A percentile compares a stretch with the other conserved stretches of the same genome.
Evolutionary conservation across 2,888 invertebrate species (phyloP).

Genomic region (Zele albiditarsus): DNA sequence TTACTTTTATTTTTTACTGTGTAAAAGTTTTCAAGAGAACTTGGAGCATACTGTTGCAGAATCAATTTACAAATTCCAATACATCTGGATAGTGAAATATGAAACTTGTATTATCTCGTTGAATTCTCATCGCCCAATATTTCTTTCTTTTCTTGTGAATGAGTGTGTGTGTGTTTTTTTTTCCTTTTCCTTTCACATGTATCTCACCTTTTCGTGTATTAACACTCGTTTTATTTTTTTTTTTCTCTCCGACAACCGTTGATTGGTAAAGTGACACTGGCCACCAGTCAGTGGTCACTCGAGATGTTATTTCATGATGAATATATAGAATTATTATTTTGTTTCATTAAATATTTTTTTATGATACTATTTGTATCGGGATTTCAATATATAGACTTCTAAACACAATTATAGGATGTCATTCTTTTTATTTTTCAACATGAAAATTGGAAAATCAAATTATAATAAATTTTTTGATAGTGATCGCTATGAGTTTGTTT

Average conservation of each 20-base stretch:
- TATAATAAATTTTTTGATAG: too few species aligned
- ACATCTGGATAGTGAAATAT: background rate
- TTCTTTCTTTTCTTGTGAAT: background rate
- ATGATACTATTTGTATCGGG: too few species aligned
- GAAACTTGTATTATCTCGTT: background rate
- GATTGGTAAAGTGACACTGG: slow-evolving; percentile 64
- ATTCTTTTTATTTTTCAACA: too few species aligned
- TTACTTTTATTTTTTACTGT: background rate
- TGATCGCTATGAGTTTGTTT: too few species aligned
- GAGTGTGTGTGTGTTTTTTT: background rate
- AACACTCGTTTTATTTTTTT: background rate
- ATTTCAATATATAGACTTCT: too few species aligned
- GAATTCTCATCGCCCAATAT: background rate
- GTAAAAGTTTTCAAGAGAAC: background rate
- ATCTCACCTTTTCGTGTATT: background rate
- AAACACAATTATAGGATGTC: too few species aligned
- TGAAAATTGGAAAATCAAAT: too few species aligned
- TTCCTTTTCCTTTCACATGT: background rate
- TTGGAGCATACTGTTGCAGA: background rate
- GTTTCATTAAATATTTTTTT: background rate
- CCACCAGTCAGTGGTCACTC: slow-evolving; percentile 29
- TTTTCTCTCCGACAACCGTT: slow-evolving; percentile 35
- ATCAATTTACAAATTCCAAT: slow-evolving; percentile 6
- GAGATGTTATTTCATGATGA: background rate
- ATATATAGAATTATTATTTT: background rate